phyloP scores from a whole-genome alignment of 1,140 invertebrate genomes.

The Anthonomus grandis region DNA sequence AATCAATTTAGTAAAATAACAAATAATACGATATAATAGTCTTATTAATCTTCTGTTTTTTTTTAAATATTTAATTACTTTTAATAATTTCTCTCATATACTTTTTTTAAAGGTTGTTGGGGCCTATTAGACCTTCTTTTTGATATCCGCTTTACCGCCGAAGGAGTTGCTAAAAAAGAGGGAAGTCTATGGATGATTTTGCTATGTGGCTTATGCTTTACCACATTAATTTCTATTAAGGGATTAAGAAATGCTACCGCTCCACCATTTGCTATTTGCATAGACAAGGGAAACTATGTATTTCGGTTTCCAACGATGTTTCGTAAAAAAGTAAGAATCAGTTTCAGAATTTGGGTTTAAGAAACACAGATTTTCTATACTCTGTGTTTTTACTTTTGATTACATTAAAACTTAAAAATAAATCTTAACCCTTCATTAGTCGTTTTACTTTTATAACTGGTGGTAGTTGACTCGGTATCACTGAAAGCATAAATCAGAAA shows the following conservation, averaged over 20 bases:
- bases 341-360: too few species aligned
- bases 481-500: too few species aligned
- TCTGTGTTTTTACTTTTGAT: too few species aligned
- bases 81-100: not conserved
- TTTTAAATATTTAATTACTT: not conserved
- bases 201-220: not conserved
- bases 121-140: constrained; percentile 10
- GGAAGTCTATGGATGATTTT: constrained; percentile 6
- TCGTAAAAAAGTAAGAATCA: constrained; percentile 13
- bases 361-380: too few species aligned
- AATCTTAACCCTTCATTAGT: too few species aligned
- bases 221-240: constrained; percentile 3
- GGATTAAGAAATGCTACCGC: constrained; percentile 17
- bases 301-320: constrained; percentile 25
- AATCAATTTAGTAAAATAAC: too few species aligned
- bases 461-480: too few species aligned
- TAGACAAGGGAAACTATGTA: constrained; percentile 24
- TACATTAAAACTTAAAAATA: too few species aligned
- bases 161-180: constrained; percentile 2
- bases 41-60: too few species aligned
- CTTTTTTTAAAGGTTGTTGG: constrained; percentile 19
- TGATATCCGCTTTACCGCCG: not conserved
- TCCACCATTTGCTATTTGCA: constrained; percentile 19
- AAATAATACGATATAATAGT: too few species aligned
- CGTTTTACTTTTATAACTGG: too few species aligned